Evolutionary conservation across 2,797 vertebrate species (phyloP), one percentile per base, ranked within the genome.

Genomic region (Thripadectes ignobilis): DNA sequence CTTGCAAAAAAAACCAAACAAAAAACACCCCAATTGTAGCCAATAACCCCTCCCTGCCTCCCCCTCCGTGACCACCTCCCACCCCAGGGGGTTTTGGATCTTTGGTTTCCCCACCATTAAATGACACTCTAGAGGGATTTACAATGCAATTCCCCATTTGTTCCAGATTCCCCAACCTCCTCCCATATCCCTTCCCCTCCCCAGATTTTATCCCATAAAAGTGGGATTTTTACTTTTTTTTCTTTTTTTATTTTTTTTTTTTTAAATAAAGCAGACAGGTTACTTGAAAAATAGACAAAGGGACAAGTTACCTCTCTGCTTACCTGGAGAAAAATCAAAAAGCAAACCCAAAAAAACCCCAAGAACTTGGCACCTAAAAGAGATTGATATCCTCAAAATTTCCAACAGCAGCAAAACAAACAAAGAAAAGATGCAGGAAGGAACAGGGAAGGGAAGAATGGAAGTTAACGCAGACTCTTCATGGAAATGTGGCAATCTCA

Each of bases 371-470:
- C 61, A 89, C 49, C 51, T 84, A 79, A 63, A 87, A 80, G 69
- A 81, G 82, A 94, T 24, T 75, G 82, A 93, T 92, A 95, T 80
- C 91, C 88, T 92, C 91, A 96, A 95, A 84, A 95, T 95, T 81
- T 85, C 77, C 82, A 93, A 95, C n/a, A 93, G 95, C 92, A 93
- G 87, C 88, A 91, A 88, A 86, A 89, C 30, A 80, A 82, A 95
- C n/a, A 87, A 48, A 79, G 49, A 68, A 82, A 86, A 85, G 49
- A 77, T 79, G 92, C 58, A 69, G 84, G 80, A 87, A 36, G 62
- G 62, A 55, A 45, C 24, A 38, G 38, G 43, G 69, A 82, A 92
- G 72, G 88, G 68, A 75, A 90, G 89, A 79, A 85, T 55, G 73
- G 85, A 58, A 81, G 81, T 95, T 94, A 91, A 93, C 51, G 2